Conservation (phyloP, 2,797 vertebrate genomes). For the Hydrophis major region DNA sequence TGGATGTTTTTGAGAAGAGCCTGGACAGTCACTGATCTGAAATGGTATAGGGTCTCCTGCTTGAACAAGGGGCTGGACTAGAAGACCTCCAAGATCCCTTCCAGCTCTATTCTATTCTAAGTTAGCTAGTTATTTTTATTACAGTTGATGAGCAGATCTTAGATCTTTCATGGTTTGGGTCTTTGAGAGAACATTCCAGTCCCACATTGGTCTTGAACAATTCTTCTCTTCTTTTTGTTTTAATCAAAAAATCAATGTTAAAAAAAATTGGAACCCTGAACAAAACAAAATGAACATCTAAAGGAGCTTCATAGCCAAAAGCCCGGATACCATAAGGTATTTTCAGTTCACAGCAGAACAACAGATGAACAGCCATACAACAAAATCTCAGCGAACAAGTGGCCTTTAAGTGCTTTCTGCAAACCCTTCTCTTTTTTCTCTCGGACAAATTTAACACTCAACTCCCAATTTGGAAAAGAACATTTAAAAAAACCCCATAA, state of each 20-base stretch:
- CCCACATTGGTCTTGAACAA: background rate
- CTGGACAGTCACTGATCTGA: too few species aligned
- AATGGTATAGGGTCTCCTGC: too few species aligned
- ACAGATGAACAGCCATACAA: background rate
- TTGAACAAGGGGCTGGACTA: too few species aligned
- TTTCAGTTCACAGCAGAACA: background rate
- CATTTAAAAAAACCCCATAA: too few species aligned
- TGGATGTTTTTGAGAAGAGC: too few species aligned
- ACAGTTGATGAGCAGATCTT: background rate
- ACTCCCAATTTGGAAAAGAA: background rate
- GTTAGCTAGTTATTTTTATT: background rate
- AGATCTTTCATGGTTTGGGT: background rate
- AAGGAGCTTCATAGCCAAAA: background rate
- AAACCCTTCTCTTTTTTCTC: background rate
- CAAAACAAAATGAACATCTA: background rate
- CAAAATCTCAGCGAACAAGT: background rate
- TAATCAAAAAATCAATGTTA: background rate
- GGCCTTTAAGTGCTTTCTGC: background rate
- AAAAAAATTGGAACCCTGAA: background rate
- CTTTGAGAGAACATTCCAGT: background rate
- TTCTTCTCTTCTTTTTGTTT: background rate
- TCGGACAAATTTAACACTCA: background rate
- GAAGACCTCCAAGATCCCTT: too few species aligned
- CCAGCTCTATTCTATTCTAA: too few species aligned
- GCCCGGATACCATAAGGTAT: background rate